Base-by-base conservation (phyloP, 2,888 invertebrate genomes). In the Prosopocoilus inquinatus region DNA sequence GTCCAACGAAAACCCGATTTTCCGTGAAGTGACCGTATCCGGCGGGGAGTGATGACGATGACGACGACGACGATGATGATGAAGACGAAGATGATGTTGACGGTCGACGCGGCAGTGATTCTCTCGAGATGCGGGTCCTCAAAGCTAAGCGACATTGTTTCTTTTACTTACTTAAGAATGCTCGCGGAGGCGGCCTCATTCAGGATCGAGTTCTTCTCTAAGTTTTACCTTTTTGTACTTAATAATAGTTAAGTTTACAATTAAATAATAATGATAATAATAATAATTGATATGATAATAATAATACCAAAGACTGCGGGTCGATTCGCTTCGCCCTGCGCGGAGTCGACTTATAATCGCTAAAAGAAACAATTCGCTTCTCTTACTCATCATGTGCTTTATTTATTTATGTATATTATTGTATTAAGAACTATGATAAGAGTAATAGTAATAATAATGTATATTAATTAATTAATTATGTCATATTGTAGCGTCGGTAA, bases 11-110 rank as follows among this genome's bases (percentile, higher is more conserved):
- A 78, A 76, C 62, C 64, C 78, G 36, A 71, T 78, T 44, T 79
- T 79, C 74, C 74, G 81, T 51, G 81, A 81, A 69, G 81, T 81
- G 41, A 76, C 81, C 11, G 81, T 81, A 36, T 79, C 81, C 15
- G 81, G 80, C 15, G 81, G 81, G 11, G 81, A 80, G 69, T 80
- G 76, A 78, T 65, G 34, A 11, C 7, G 3, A n/a, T n/a, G n/a
- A n/a, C 12, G 15, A n/a, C 12, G 28, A 8, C n/a, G 20, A 28
- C 16, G 16, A 3, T 9, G 13, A 16, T 13, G 15, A 48, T 13
- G 13, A 13, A n/a, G 4, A 12, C 9, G 11, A 44, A 16, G 16
- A 44, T n/a, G 16, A 44, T n/a, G 9, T n/a, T 11, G 9, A n/a
- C 15, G 16, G 4, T 11, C 9, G 44, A 46, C 16, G 32, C 46